These are phyloP conservation scores for Boloria selene DNA, from an alignment of 2,888 invertebrate genomes.

Conservation along the genomic window DNA sequence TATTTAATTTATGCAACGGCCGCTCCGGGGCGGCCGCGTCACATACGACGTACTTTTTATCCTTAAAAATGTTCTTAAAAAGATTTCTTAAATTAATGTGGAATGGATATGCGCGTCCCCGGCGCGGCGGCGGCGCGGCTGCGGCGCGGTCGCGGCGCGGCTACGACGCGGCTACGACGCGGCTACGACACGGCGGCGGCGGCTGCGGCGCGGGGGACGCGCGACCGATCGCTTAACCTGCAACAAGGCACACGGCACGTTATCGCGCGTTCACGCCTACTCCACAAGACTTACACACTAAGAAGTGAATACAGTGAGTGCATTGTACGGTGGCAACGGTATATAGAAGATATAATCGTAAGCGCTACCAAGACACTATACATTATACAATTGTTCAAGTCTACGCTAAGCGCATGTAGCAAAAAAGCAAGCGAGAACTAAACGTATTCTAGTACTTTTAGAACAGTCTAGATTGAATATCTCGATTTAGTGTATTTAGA, in stretches of 20 bases:
- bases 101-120: conserved; percentile 81
- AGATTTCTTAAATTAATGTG: conserved; percentile 80
- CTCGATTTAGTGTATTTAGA: not conserved
- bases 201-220: conserved; percentile 59
- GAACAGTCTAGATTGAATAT: not conserved
- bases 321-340: not conserved
- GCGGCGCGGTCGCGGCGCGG: conserved; percentile 27
- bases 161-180: conserved; percentile 47
- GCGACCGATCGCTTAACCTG: conserved; percentile 81
- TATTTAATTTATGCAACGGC: conserved; percentile 71
- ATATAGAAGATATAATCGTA: too few relatives aligned
- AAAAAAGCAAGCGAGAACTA: conserved; percentile 15
- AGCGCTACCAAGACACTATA: too few relatives aligned
- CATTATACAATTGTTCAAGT: not conserved
- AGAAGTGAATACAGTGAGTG: not conserved
- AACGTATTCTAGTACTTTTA: not conserved
- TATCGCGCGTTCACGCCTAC: too few relatives aligned
- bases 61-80: conserved; percentile 76
- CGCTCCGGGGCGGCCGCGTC: conserved; percentile 56
- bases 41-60: conserved; percentile 68
- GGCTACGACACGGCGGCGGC: conserved; percentile 50
- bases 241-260: conserved; percentile 49
- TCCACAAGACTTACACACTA: not conserved
- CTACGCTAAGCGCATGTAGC: conserved; percentile 19
- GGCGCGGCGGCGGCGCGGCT: conserved; percentile 58